These are phyloP conservation scores for Glyphotaelius pellucidus DNA, from an alignment of 2,888 invertebrate genomes.

Conservation along the genomic window DNA sequence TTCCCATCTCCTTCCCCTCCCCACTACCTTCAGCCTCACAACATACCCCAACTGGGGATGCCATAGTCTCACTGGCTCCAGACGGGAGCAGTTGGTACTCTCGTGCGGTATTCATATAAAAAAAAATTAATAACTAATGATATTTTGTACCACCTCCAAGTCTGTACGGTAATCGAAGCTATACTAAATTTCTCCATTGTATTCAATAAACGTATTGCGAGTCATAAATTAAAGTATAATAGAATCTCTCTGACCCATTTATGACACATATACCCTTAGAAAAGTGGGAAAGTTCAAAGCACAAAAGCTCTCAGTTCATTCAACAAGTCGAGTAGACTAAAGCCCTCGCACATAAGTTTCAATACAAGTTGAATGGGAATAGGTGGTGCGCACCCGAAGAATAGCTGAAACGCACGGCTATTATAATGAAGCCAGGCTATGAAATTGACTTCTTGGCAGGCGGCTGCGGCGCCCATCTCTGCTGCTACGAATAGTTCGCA, in stretches of 20 bases:
- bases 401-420: slow-evolving; percentile 33
- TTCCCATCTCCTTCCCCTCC: too few species aligned
- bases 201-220: not conserved
- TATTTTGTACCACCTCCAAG: too few species aligned
- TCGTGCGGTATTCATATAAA: too few species aligned
- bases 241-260: not conserved
- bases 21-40: too few species aligned
- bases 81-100: too few species aligned
- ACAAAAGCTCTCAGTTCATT: slow-evolving; percentile 41
- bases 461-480: not conserved
- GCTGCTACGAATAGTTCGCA: not conserved
- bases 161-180: not conserved
- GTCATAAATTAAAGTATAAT: not conserved
- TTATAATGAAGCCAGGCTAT: slow-evolving; percentile 12
- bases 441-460: slow-evolving; percentile 20
- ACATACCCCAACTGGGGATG: too few species aligned
- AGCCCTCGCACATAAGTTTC: slow-evolving; percentile 39
- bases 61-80: too few species aligned
- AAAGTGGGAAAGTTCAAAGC: slow-evolving; percentile 28
- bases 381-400: slow-evolving; percentile 2
- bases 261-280: not conserved
- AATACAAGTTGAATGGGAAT: slow-evolving; percentile 41
- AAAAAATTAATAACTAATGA: too few species aligned
- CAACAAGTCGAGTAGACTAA: slow-evolving; percentile 40
- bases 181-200: not conserved